These are phyloP conservation scores for Coelinius sp. DNA, from an alignment of 2,888 invertebrate genomes.

Conservation along the genomic window DNA sequence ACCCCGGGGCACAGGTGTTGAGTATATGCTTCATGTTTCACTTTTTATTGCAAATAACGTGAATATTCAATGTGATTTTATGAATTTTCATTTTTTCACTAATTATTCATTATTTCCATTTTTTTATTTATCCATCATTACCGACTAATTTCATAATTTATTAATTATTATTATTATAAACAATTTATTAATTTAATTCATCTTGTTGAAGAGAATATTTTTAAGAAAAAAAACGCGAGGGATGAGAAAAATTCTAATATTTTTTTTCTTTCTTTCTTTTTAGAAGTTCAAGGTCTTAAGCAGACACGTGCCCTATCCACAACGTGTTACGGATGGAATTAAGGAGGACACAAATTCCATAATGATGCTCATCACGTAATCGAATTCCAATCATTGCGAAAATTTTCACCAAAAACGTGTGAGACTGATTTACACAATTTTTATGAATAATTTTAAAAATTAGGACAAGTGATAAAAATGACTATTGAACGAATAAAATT, in stretches of 20 bases:
- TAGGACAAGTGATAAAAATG: too few species aligned
- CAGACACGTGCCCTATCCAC: background rate
- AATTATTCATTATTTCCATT: background rate
- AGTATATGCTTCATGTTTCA: background rate
- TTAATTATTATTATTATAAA: too few species aligned
- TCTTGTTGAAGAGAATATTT: background rate
- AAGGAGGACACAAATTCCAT: background rate
- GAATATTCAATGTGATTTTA: background rate
- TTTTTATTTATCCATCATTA: too few species aligned
- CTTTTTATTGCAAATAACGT: background rate
- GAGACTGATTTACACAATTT: background rate
- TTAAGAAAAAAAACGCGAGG: too few species aligned
- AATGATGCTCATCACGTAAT: background rate
- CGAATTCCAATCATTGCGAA: background rate
- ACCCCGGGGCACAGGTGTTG: constrained; percentile 52
- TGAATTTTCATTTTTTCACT: background rate
- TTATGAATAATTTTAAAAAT: too few species aligned
- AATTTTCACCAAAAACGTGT: background rate
- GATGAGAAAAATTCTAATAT: too few species aligned
- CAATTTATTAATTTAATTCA: too few species aligned
- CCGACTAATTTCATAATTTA: too few species aligned
- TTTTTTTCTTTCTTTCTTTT: too few species aligned
- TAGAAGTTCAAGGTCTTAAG: background rate
- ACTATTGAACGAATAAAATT: too few species aligned
- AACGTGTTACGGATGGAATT: background rate